A percentile compares a stretch with the other conserved stretches of the same genome.
phyloP scores from a whole-genome alignment of 2,113 vertebrate species.

The Nothocercus nigrocapillus region DNA sequence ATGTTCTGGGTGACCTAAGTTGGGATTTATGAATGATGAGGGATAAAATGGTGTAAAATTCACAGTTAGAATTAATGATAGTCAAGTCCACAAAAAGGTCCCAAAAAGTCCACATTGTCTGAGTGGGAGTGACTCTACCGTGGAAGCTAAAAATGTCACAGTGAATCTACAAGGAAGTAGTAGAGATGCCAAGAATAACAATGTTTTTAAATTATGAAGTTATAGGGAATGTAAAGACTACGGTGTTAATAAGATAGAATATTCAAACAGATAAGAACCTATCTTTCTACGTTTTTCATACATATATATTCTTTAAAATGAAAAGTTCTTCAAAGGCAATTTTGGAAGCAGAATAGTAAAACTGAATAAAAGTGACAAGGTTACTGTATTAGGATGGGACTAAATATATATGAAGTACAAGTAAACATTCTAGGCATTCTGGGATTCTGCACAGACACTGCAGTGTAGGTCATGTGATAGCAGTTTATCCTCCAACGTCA shows the following conservation, averaged over 20 bases:
- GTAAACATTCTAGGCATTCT: background rate
- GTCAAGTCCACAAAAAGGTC: background rate
- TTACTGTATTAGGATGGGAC: background rate
- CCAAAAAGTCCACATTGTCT: background rate
- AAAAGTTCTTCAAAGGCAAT: background rate
- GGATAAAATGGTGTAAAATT: accelerated
- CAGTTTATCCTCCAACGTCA: background rate
- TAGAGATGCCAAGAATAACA: background rate
- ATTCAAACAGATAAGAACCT: background rate
- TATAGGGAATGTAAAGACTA: background rate
- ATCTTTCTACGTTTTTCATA: background rate
- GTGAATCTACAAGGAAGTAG: background rate
- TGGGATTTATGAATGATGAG: background rate
- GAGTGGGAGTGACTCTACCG: background rate
- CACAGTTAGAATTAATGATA: background rate
- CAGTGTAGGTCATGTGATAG: background rate
- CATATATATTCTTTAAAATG: background rate
- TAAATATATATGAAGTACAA: background rate
- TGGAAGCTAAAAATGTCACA: background rate
- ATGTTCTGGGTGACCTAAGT: background rate
- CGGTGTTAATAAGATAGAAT: background rate
- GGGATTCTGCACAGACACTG: background rate
- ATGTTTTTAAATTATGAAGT: background rate
- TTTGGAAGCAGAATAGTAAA: background rate
- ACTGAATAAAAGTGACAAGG: background rate